These are phyloP conservation scores for Umimayanthus chanpuru DNA, from an alignment of 92 coral and sea anemone genomes.

Conservation along the genomic window DNA sequence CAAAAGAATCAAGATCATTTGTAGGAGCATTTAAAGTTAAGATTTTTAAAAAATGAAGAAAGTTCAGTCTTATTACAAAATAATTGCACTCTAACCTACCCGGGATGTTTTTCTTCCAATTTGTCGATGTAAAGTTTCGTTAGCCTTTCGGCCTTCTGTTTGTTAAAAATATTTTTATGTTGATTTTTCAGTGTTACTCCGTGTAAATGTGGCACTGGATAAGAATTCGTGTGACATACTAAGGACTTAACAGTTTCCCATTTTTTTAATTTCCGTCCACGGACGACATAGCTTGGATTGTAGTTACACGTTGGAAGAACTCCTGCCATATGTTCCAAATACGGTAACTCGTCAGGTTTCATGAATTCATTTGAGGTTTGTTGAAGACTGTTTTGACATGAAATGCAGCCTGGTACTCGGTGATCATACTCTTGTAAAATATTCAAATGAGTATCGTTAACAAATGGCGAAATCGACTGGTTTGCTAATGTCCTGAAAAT, in stretches of 20 bases:
- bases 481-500: neutral
- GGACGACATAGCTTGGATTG: slow-evolving; percentile 6
- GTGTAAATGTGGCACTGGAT: neutral
- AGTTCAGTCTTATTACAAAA: no score
- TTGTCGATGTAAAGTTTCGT: neutral
- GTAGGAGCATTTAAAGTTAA: no score
- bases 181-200: neutral
- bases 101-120: neutral
- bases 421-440: neutral
- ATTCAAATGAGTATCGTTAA: neutral
- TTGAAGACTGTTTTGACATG: neutral
- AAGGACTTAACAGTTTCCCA: neutral
- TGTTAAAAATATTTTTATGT: neutral
- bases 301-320: neutral
- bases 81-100: neutral
- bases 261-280: neutral
- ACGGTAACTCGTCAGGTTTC: neutral
- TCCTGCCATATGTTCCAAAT: neutral
- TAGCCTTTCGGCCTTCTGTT: neutral
- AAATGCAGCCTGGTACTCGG: neutral
- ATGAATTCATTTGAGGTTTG: neutral
- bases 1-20: no score
- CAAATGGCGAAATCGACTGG: slow-evolving; percentile 11
- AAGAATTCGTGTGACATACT: neutral
- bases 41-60: no score